A percentile compares a stretch with the other conserved stretches of the same genome.
These are phyloP conservation scores for Hydrolagus affinis DNA, from an alignment of 2,113 vertebrate genomes.

Conservation along the genomic window DNA sequence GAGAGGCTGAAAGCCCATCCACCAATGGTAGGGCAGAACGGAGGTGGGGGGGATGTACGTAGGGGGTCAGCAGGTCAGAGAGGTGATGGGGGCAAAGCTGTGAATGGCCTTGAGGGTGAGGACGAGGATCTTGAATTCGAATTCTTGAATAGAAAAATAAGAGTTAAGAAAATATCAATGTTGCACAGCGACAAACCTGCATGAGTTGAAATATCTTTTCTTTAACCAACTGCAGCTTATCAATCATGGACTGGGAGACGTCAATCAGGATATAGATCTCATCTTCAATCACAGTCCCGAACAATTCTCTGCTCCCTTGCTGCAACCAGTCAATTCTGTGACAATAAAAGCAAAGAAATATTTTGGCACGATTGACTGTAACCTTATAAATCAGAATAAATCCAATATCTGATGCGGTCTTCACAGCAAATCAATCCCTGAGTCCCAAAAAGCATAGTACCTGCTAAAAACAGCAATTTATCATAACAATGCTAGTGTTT, in stretches of 20 bases:
- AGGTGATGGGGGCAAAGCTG: too few relatives aligned
- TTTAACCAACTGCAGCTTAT: slow-evolving; percentile 60
- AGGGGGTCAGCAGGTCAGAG: too few relatives aligned
- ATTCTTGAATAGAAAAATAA: too few relatives aligned
- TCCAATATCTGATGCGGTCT: neutral
- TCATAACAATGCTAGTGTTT: too few relatives aligned
- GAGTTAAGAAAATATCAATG: too few relatives aligned
- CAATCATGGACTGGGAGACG: slow-evolving; percentile 66
- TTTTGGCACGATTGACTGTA: neutral
- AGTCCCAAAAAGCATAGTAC: neutral
- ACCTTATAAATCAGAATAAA: neutral
- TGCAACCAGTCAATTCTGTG: slow-evolving; percentile 62
- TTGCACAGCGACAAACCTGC: slow-evolving; percentile 46
- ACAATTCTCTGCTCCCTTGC: slow-evolving; percentile 57
- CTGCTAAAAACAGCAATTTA: neutral
- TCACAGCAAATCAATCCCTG: neutral
- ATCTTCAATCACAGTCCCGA: slow-evolving; percentile 57
- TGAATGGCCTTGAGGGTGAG: too few relatives aligned
- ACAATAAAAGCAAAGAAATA: neutral
- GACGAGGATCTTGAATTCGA: too few relatives aligned
- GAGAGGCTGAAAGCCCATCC: too few relatives aligned
- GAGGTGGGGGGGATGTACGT: too few relatives aligned
- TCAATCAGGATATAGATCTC: slow-evolving; percentile 62
- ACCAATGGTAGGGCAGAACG: too few relatives aligned
- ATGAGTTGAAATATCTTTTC: slow-evolving; percentile 60